phyloP scores from a whole-genome alignment of 2,888 invertebrate species.

The Chaetogeoica ovagalla region DNA sequence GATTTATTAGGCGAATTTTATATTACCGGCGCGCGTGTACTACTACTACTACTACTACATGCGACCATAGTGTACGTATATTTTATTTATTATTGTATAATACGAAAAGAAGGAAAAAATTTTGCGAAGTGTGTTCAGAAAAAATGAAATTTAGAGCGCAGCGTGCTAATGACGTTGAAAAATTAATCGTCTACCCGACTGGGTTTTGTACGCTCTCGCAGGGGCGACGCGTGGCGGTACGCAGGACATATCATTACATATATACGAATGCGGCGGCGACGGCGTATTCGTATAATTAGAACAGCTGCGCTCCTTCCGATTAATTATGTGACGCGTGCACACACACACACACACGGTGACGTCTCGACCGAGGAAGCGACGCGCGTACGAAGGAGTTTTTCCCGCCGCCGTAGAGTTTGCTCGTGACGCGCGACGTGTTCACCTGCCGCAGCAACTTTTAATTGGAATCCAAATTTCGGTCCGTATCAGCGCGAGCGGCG shows the following conservation, averaged over 20 bases:
- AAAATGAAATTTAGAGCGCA: slow-evolving; percentile 16
- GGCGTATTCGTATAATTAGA: slow-evolving; percentile 35
- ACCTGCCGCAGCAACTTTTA: slow-evolving; percentile 51
- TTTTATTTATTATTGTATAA: too few species aligned
- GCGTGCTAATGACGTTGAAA: slow-evolving; percentile 43
- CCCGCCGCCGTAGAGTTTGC: not conserved
- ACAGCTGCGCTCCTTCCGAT: slow-evolving; percentile 40
- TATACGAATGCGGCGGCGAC: not conserved
- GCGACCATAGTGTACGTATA: too few species aligned
- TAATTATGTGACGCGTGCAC: slow-evolving; percentile 38
- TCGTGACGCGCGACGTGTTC: slow-evolving; percentile 11
- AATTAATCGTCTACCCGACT: slow-evolving; percentile 32
- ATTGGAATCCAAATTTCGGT: slow-evolving; percentile 33
- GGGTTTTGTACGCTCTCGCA: too few species aligned
- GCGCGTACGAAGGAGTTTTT: not conserved
- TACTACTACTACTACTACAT: too few species aligned
- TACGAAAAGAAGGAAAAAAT: too few species aligned
- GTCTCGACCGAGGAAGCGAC: too few species aligned
- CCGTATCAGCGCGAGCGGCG: not conserved
- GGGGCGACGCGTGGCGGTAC: not conserved
- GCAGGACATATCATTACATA: too few species aligned
- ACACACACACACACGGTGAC: not conserved
- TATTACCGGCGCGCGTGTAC: too few species aligned
- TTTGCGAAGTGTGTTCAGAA: too few species aligned
- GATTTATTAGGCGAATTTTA: too few species aligned